Conservation (phyloP, 2,797 vertebrate genomes). For the Fringilla coelebs region DNA sequence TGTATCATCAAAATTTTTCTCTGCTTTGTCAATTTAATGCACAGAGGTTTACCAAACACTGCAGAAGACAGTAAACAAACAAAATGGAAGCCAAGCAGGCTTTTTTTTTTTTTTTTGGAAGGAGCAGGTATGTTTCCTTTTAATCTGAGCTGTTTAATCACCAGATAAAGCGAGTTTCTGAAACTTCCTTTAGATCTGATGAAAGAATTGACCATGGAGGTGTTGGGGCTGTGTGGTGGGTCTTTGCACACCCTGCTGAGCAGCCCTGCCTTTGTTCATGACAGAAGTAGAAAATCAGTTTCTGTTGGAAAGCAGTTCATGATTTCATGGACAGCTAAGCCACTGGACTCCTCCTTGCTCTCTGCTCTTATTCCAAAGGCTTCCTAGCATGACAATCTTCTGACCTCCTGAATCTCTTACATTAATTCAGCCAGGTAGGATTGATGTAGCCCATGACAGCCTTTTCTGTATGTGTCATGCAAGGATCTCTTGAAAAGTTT, state of each 20-base stretch:
- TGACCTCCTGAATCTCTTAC: conserved; percentile 3
- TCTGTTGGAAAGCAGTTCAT: conserved; percentile 16
- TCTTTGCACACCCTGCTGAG: not conserved
- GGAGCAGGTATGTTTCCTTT: not conserved
- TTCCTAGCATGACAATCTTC: conserved; percentile 1
- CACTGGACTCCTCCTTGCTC: not conserved
- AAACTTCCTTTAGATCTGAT: not conserved
- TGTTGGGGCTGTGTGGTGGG: not conserved
- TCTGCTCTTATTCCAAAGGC: not conserved
- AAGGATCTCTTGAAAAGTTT: not conserved
- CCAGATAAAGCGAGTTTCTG: not conserved
- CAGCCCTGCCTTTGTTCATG: not conserved
- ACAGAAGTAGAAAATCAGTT: not conserved
- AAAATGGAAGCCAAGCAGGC: not conserved
- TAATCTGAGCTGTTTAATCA: conserved; percentile 19
- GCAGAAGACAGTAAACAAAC: not conserved
- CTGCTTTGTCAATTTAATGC: conserved; percentile 32
- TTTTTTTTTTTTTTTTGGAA: not conserved
- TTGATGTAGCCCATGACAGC: not conserved
- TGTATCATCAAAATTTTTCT: conserved; percentile 50
- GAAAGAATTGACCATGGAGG: not conserved
- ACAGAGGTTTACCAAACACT: conserved; percentile 36
- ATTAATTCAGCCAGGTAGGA: not conserved
- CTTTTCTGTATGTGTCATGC: not conserved
- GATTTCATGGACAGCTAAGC: not conserved